phyloP scores from a whole-genome alignment of 2,888 invertebrate genomes.

The Drosophila putrida region DNA sequence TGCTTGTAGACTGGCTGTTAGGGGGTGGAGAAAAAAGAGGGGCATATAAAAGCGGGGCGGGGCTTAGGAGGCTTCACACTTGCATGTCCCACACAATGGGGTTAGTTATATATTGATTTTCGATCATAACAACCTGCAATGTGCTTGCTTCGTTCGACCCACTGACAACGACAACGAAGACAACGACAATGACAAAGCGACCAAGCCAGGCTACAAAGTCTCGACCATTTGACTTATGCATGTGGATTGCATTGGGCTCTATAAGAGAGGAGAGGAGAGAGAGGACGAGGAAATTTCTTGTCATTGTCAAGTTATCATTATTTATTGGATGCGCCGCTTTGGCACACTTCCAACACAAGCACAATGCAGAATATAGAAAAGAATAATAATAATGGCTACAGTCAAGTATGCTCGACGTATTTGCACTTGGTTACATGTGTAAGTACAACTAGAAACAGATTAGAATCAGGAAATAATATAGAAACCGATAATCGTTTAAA shows the following conservation, averaged over 20 bases:
- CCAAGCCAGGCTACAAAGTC: constrained; percentile 29
- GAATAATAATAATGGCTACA: constrained; percentile 3
- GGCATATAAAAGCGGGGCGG: constrained; percentile 4
- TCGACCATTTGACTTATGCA: constrained; percentile 55
- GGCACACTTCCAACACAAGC: constrained; percentile 59
- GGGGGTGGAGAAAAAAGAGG: background rate
- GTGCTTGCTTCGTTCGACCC: constrained; percentile 30
- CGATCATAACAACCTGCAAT: constrained; percentile 76
- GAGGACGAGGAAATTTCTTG: constrained; percentile 39
- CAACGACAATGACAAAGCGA: constrained; percentile 28
- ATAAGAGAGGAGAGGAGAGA: background rate
- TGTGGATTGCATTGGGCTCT: constrained; percentile 15
- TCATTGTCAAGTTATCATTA: constrained; percentile 76
- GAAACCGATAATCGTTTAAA: background rate
- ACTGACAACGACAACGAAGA: constrained; percentile 24
- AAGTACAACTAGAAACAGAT: background rate
- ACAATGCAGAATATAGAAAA: background rate
- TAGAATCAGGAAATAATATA: background rate
- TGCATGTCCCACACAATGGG: constrained; percentile 25
- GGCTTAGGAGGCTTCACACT: constrained; percentile 11
- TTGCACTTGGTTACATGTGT: too few relatives aligned
- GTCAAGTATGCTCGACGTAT: background rate
- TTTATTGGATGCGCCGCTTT: constrained; percentile 73
- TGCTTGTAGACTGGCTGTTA: background rate
- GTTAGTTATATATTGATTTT: constrained; percentile 69